Conservation (phyloP, 2,888 invertebrate species). For the Noctua fimbriata region DNA sequence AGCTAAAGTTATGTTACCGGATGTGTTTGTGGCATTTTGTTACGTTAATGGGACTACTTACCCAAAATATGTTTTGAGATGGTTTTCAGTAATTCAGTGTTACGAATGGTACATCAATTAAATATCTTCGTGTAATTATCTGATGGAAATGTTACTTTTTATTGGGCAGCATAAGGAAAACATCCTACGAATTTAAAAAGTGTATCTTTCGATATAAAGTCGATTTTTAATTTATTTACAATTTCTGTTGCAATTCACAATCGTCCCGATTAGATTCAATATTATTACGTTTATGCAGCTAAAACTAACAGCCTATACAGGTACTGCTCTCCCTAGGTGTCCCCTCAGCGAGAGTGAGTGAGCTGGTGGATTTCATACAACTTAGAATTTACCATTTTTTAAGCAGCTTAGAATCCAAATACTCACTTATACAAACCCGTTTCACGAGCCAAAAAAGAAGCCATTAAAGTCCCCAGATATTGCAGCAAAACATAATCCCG, state of each 20-base stretch:
- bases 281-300: background rate
- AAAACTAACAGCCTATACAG: background rate
- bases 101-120: background rate
- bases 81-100: background rate
- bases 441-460: conserved; percentile 21
- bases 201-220: too few relatives aligned
- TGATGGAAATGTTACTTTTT: background rate
- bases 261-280: background rate
- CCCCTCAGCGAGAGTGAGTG: background rate
- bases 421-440: background rate
- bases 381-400: background rate
- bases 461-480: conserved; percentile 44
- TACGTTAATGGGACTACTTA: background rate
- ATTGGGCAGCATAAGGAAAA: background rate
- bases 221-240: background rate
- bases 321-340: too few relatives aligned
- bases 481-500: conserved; percentile 44
- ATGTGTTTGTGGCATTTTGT: conserved; percentile 6
- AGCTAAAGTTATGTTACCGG: background rate
- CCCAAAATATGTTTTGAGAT: background rate
- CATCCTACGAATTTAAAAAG: background rate
- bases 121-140: background rate
- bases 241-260: background rate
- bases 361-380: background rate
- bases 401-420: background rate